These are phyloP conservation scores for Peromyscus melanophrys DNA, from an alignment of 2,797 vertebrate species.

Conservation along the genomic window DNA sequence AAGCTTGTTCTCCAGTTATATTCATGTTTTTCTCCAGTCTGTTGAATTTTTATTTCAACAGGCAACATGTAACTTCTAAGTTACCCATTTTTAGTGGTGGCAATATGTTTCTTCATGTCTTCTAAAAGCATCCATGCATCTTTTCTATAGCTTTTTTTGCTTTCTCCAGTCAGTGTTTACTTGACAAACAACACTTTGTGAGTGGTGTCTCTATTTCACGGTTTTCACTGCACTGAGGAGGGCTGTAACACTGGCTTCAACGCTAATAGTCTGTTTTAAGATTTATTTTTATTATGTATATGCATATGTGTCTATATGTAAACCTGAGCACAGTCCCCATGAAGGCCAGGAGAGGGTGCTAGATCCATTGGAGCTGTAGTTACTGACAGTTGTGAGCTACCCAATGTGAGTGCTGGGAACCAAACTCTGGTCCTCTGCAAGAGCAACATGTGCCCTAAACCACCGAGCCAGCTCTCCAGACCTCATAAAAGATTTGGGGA, in stretches of 20 bases:
- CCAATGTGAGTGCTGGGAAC: background rate
- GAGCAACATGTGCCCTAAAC: background rate
- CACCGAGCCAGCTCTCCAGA: background rate
- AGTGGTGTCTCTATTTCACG: background rate
- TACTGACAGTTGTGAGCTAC: background rate
- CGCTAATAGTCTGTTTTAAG: background rate
- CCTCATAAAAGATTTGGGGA: background rate
- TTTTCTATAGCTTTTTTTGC: background rate
- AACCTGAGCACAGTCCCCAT: background rate
- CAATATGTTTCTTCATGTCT: background rate
- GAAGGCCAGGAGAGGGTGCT: background rate
- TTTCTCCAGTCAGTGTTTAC: background rate
- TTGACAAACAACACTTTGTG: background rate
- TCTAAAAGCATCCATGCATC: background rate
- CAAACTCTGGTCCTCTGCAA: background rate
- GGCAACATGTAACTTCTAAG: background rate
- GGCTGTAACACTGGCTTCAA: background rate
- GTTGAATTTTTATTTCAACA: constrained; percentile 15
- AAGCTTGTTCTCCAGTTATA: background rate
- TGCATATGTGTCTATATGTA: background rate
- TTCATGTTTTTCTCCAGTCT: background rate
- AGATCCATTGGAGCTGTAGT: background rate
- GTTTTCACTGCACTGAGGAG: too few relatives aligned
- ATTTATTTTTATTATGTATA: background rate
- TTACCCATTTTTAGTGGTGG: background rate